A percentile compares a stretch with the other conserved stretches of the same genome.
Evolutionary conservation across 1,140 invertebrate species (phyloP).

Genomic region (Drosophila pruinosa): DNA sequence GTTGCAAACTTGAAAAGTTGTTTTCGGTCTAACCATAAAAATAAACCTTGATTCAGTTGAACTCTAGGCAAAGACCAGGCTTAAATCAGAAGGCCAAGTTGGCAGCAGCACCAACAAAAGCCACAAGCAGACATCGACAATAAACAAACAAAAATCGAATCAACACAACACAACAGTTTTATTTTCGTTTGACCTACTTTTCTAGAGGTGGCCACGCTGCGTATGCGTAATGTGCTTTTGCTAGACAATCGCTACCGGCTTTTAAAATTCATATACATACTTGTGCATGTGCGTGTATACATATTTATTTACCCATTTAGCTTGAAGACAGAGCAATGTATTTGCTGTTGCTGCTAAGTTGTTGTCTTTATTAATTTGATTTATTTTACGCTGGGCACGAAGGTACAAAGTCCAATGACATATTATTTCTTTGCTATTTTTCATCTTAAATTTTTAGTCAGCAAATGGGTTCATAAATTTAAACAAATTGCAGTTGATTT

Average conservation of each 20-base stretch:
- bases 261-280: slow-evolving; percentile 59
- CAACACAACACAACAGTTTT: slow-evolving; percentile 43
- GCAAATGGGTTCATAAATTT: not conserved
- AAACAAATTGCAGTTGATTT: not conserved
- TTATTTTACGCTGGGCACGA: slow-evolving; percentile 22
- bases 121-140: slow-evolving; percentile 33
- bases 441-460: not conserved
- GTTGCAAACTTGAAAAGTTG: slow-evolving; percentile 18
- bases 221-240: slow-evolving; percentile 57
- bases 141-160: slow-evolving; percentile 15
- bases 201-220: slow-evolving; percentile 44
- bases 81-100: slow-evolving; percentile 29
- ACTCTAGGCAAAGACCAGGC: not conserved
- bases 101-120: not conserved
- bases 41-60: slow-evolving; percentile 28
- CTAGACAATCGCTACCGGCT: slow-evolving; percentile 58
- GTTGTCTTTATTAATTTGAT: slow-evolving; percentile 19
- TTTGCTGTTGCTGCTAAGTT: slow-evolving; percentile 6
- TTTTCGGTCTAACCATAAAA: slow-evolving; percentile 15
- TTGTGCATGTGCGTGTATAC: slow-evolving; percentile 24
- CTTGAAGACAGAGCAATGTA: not conserved
- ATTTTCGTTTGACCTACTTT: slow-evolving; percentile 70
- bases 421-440: slow-evolving; percentile 12
- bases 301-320: slow-evolving; percentile 13
- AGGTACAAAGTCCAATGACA: slow-evolving; percentile 40